Evolutionary conservation across 2,113 vertebrate genomes (phyloP), one percentile per base, ranked within the genome.

Genomic region (Leucopternis melanops): DNA sequence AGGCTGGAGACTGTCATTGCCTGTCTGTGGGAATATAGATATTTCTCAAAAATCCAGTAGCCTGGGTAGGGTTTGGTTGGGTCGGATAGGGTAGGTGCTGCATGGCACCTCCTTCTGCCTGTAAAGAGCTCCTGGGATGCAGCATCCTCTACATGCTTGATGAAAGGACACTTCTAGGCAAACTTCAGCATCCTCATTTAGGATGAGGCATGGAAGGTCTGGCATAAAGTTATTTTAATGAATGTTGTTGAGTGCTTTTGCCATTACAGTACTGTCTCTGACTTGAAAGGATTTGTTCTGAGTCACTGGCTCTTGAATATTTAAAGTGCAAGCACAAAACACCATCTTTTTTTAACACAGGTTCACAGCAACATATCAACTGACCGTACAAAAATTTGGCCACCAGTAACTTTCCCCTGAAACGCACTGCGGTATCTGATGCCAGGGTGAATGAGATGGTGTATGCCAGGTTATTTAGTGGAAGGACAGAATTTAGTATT

Each of bases 351-450:
- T 45, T 58, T 36, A 47, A 34, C 40, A 6, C 0, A 4, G 15
- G 42, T 75, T 82, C 34, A 31, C 70, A 70, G 82, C 77, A 66
- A 47, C 4, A 0, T 38, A 9, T 20, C 71, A 14, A 31, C n/a
- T 45, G 71, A 73, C 25, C 3, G 0, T 13, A 44, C n/a, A 36
- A 13, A 77, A 61, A n/a, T 13, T 15, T 26, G 40, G 16, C 71
- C 52, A 32, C 27, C 18, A 10, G 40, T 27, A 8, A 19, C 72
- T 26, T 9, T 16, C 70, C 23, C 40, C 14, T 50, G 58, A 13
- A 32, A 13, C 0, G 1, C 62, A 3, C 6, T 0, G 31, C 2
- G 4, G 8, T 50, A 6, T 14, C 71, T 62, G 91, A 3, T 2
- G 4, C 34, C 17, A 7, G 61, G 23, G 8, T 11, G 16, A 27